phyloP scores from a whole-genome alignment of 2,888 invertebrate genomes.

The Chorisops tibialis region DNA sequence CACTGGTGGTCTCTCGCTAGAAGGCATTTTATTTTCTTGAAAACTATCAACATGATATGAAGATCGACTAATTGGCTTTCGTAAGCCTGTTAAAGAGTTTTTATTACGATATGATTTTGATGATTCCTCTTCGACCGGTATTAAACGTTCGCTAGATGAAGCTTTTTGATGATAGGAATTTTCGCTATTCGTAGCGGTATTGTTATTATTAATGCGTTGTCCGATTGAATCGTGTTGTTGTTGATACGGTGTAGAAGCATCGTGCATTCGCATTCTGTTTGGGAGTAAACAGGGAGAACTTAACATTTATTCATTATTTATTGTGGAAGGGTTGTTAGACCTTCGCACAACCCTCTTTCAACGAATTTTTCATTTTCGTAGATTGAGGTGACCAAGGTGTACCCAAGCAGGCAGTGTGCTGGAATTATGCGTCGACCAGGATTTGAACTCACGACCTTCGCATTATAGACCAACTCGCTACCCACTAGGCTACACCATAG shows the following conservation, averaged over 20 bases:
- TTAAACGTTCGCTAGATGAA: neutral
- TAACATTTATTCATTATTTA: no score
- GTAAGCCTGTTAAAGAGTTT: neutral
- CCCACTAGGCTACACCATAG: no score
- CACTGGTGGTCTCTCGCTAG: neutral
- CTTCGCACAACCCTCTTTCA: no score
- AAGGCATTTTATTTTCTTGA: neutral
- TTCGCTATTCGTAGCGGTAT: neutral
- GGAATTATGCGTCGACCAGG: no score
- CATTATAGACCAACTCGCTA: no score
- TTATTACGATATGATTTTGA: neutral
- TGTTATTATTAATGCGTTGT: neutral
- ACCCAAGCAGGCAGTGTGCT: no score
- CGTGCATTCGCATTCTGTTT: constrained; percentile 9
- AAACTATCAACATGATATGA: neutral
- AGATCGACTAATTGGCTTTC: neutral
- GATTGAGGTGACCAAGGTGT: no score
- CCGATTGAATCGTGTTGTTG: neutral
- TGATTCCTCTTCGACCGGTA: neutral
- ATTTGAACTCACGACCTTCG: no score
- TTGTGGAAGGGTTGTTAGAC: no score
- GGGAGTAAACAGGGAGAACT: no score
- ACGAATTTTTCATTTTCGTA: no score
- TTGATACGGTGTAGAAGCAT: neutral
- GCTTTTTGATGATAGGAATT: neutral